These are phyloP conservation scores for Scrobipalpa atriplicella DNA, from an alignment of 2,888 invertebrate genomes.

Conservation along the genomic window DNA sequence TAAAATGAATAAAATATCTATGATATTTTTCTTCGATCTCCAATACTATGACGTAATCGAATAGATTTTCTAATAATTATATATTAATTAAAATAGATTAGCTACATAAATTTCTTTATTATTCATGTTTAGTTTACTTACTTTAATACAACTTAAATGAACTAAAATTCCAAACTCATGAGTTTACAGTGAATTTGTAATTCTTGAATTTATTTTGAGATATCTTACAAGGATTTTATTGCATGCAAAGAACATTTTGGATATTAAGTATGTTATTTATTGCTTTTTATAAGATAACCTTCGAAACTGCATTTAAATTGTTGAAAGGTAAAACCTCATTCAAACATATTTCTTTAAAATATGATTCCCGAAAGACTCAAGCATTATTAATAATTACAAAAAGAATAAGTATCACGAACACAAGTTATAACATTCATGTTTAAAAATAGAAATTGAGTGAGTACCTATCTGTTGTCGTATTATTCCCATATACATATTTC, in stretches of 20 bases:
- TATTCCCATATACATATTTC: too few relatives aligned
- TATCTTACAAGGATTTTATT: conserved; percentile 12
- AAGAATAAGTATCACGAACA: too few relatives aligned
- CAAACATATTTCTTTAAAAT: too few relatives aligned
- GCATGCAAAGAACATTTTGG: background rate
- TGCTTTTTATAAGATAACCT: background rate
- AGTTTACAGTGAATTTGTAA: background rate
- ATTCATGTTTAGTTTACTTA: background rate
- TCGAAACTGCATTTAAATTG: background rate
- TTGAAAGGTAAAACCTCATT: too few relatives aligned
- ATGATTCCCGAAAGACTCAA: too few relatives aligned
- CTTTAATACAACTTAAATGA: background rate
- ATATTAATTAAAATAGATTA: background rate
- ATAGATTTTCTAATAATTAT: background rate
- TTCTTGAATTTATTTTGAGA: background rate
- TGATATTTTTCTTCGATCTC: background rate
- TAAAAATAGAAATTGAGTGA: too few relatives aligned
- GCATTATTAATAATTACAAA: too few relatives aligned
- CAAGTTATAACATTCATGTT: too few relatives aligned
- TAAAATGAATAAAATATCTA: background rate
- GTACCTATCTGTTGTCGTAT: too few relatives aligned
- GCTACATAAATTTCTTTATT: background rate
- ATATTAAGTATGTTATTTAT: conserved; percentile 8
- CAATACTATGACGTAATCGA: background rate
- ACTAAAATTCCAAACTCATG: background rate